Evolutionary conservation across 1,140 invertebrate species (phyloP).

Genomic region (Philaenus spumarius): DNA sequence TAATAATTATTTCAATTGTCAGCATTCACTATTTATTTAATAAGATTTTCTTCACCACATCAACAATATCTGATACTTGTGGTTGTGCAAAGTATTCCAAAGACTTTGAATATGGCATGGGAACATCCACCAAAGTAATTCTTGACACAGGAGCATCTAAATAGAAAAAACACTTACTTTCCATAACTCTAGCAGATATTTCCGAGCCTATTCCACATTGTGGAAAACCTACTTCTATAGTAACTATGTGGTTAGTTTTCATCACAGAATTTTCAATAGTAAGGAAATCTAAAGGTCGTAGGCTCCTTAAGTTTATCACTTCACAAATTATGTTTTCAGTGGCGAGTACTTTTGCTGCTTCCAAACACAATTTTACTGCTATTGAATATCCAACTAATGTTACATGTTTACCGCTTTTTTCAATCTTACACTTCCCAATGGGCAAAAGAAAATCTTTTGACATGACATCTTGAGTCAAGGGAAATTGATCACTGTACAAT

Average conservation of each 20-base stretch:
- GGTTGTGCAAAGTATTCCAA: slow-evolving; percentile 79
- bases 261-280: slow-evolving; percentile 82
- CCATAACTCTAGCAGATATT: slow-evolving; percentile 87
- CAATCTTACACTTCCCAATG: slow-evolving; percentile 80
- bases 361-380: slow-evolving; percentile 76
- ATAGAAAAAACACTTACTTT: slow-evolving; percentile 92
- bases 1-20: too few species aligned
- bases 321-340: slow-evolving; percentile 83
- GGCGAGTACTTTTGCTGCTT: slow-evolving; percentile 82
- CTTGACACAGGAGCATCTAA: slow-evolving; percentile 90
- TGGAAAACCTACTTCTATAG: slow-evolving; percentile 96
- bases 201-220: slow-evolving; percentile 91
- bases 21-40: too few species aligned
- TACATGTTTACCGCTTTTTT: slow-evolving; percentile 69
- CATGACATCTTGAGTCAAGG: slow-evolving; percentile 84
- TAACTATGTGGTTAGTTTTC: slow-evolving; percentile 92
- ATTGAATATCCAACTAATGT: slow-evolving; percentile 89
- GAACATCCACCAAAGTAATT: slow-evolving; percentile 90
- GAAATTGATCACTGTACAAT: slow-evolving; percentile 84
- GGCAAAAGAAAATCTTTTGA: slow-evolving; percentile 87
- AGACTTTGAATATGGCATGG: slow-evolving; percentile 91
- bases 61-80: slow-evolving; percentile 54
- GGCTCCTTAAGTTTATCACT: slow-evolving; percentile 90
- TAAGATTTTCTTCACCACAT: slow-evolving; percentile 54
- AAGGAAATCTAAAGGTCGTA: slow-evolving; percentile 87